A percentile compares a stretch with the other conserved stretches of the same genome.
phyloP scores from a whole-genome alignment of 2,113 vertebrate genomes.

The Macquaria australasica region DNA sequence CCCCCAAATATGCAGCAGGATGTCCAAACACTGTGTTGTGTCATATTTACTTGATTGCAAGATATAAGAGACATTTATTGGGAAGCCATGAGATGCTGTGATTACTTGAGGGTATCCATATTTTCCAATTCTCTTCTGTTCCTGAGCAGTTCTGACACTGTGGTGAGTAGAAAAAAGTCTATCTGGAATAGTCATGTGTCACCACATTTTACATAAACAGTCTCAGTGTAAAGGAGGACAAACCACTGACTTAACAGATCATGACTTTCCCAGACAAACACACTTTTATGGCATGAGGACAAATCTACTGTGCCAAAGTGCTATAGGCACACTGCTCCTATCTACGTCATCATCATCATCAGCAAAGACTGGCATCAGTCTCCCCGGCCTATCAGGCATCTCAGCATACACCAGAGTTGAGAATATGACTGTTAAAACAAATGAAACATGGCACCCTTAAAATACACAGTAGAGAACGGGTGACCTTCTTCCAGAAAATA shows the following conservation, averaged over 20 bases:
- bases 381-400: not conserved
- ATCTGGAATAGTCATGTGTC: not conserved
- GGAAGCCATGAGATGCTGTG: not conserved
- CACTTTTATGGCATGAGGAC: not conserved
- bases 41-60: not conserved
- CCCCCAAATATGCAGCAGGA: not conserved
- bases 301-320: not conserved
- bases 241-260: not conserved
- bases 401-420: not conserved
- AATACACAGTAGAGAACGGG: conserved; percentile 59
- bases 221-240: not conserved
- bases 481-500: conserved; percentile 67
- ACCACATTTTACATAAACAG: conserved; percentile 7
- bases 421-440: conserved; percentile 58
- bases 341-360: conserved; percentile 24
- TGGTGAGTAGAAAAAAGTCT: not conserved
- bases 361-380: conserved; percentile 17
- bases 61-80: not conserved
- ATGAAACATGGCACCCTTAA: conserved; percentile 70
- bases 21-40: too few relatives aligned
- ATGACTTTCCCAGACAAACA: not conserved
- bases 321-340: not conserved
- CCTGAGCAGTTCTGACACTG: not conserved
- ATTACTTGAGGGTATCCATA: not conserved
- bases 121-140: conserved; percentile 27